Base-by-base conservation (phyloP, 2,797 vertebrate genomes). In the Cirrhinus mrigala region DNA sequence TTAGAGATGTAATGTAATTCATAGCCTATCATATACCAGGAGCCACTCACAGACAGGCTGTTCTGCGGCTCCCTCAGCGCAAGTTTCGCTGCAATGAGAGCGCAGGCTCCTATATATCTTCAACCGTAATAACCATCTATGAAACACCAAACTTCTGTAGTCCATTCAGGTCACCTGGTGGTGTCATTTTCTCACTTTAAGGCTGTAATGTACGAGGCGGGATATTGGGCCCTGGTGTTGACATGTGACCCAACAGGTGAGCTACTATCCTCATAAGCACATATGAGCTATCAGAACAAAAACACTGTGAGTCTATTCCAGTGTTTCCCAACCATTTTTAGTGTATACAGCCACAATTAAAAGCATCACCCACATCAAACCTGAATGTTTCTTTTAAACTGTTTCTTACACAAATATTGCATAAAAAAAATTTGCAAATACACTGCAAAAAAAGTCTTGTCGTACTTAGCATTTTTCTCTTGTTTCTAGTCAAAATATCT, bases 1-100 rank as follows among this genome's bases (percentile, higher is more conserved):
- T 94, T 94, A 92, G 92, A 93, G 93, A 92, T 92, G 92, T 94
- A 94, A 95, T 96, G 94, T 94, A 94, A 95, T 95, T 94, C 94
- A 95, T 94, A 93, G 93, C 91, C 92, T 94, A 90, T 88, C 85
- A 81, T 88, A 87, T 64, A 85, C 83, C 76, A 77, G 87, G 74
- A 87, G 85, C 85, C 87, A 56, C 84, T 82, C 87, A 84, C 75
- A 79, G 81, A 80, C 82, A 40, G 44, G 84, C 71, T 74, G 76
- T 79, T 86, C 76, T 73, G 73, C 33, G 22, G 86, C 74, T 86
- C 85, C 85, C 85, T 82, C 64, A 77, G 81, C 78, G 81, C 78
- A 85, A 82, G 87, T 86, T 84, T 88, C 66, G 27, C 52, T 81
- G 82, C 83, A 74, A 78, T 78, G 62, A 87, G 84, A 87, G 77